These are phyloP conservation scores for Stenichneumon culpator DNA, from an alignment of 2,888 invertebrate genomes.

Conservation along the genomic window DNA sequence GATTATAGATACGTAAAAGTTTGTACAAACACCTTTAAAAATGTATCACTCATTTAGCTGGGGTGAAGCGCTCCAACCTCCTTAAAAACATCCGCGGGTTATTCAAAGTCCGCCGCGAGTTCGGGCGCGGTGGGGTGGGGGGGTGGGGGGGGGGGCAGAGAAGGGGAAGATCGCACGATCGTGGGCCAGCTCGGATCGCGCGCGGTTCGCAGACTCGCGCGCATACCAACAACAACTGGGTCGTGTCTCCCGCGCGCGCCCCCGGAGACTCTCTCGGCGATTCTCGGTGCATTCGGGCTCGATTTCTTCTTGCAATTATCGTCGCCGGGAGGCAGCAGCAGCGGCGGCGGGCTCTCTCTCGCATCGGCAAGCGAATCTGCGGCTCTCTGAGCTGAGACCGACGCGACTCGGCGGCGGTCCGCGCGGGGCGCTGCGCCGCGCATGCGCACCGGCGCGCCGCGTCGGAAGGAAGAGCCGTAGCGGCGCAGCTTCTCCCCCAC, in stretches of 20 bases:
- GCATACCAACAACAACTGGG: constrained; percentile 68
- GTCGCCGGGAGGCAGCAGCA: constrained; percentile 43
- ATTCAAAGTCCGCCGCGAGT: constrained; percentile 51
- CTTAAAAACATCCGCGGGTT: constrained; percentile 43
- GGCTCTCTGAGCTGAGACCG: constrained; percentile 2
- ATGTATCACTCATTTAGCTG: too few relatives aligned
- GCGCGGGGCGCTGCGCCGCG: neutral
- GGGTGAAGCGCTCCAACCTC: too few relatives aligned
- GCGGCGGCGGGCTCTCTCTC: constrained; percentile 22
- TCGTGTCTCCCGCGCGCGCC: constrained; percentile 57
- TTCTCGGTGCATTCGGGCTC: constrained; percentile 59
- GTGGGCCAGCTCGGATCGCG: constrained; percentile 1
- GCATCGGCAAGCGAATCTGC: constrained; percentile 51
- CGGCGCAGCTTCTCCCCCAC: constrained; percentile 17
- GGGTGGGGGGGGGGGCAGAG: neutral
- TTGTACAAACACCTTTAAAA: too few relatives aligned
- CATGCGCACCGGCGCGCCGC: neutral
- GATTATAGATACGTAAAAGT: too few relatives aligned
- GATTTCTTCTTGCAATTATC: constrained; percentile 68
- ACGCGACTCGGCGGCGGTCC: constrained; percentile 20
- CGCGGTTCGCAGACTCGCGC: constrained; percentile 58
- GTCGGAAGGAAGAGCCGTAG: constrained; percentile 19
- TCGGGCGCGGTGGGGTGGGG: too few relatives aligned
- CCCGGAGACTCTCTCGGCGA: constrained; percentile 40
- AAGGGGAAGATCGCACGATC: constrained; percentile 25